Evolutionary conservation across 2,888 invertebrate species (phyloP).

Genomic region (Crematogaster levior): DNA sequence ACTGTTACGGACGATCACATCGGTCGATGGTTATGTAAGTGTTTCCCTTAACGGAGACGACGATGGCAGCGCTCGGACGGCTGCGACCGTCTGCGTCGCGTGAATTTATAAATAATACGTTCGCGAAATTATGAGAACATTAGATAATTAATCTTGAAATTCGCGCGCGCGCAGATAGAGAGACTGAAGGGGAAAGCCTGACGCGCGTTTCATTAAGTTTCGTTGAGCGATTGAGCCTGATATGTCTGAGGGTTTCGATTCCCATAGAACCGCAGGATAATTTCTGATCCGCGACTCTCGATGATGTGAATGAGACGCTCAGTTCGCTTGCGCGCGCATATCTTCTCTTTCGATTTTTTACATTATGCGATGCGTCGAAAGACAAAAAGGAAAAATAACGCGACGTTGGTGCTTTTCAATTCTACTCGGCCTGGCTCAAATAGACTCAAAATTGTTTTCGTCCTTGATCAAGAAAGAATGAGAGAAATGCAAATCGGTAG

Average conservation of each 20-base stretch:
- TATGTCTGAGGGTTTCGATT: neutral
- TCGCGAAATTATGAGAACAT: neutral
- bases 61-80: constrained; percentile 56
- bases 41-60: constrained; percentile 59
- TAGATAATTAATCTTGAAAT: constrained; percentile 36
- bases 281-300: neutral
- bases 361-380: constrained; percentile 7
- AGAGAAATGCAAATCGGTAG: constrained; percentile 43
- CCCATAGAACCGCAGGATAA: neutral
- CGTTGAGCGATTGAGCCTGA: neutral
- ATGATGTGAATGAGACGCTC: neutral
- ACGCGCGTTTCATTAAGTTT: neutral
- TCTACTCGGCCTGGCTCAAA: constrained; percentile 46
- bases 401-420: constrained; percentile 47
- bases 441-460: constrained; percentile 44
- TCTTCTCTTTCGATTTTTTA: constrained; percentile 35
- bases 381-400: constrained; percentile 20
- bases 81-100: constrained; percentile 56
- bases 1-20: constrained; percentile 78
- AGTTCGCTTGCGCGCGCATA: constrained; percentile 24
- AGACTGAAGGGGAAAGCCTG: constrained; percentile 32
- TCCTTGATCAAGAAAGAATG: constrained; percentile 27
- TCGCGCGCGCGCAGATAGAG: constrained; percentile 14
- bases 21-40: constrained; percentile 65
- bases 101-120: constrained; percentile 43